Evolutionary conservation across 2,888 invertebrate species (phyloP), one percentile per base, ranked within the genome.

Genomic region (Drosophila demipolita): DNA sequence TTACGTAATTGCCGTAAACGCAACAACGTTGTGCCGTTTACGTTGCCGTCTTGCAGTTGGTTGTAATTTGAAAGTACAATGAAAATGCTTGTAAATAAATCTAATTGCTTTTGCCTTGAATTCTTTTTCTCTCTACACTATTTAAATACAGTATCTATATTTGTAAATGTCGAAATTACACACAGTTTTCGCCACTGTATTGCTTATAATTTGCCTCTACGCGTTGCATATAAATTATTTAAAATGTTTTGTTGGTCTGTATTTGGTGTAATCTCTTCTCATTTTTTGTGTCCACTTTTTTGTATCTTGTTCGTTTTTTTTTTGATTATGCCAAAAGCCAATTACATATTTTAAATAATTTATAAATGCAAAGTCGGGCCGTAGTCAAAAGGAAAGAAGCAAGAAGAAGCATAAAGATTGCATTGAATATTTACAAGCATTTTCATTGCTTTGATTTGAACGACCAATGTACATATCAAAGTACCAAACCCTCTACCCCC

Each of bases 21-120:
- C 75, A 73, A 68, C 73, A 76, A 67, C 77, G 79, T 75, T 82
- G 87, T 85, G 77, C 75, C 85, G 80, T 80, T 85, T 77, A 84
- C 85, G 85, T 87, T 85, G 73, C 80, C 85, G 73, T 80, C 83
- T 88, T 83, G 84, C 84, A 85, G 80, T 89, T 83, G 78, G 82
- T 89, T 89, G 83, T 89, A 80, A 87, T 82, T 90, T 90, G 87
- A 83, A 90, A 91, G 90, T 91, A 85, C 83, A 85, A 87, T 88
- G 91, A 91, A 91, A 91, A 91, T 91, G 91, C 91, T 90, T 91
- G 91, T 91, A 91, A 91, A 91, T 90, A 90, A 84, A 86, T 89
- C 78, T 70, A 75, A 75, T 82, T 89, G 78, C 89, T 80, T 80
- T 86, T 86, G 80, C 78, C 58, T 59, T 74, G 58, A 75, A 62